phyloP scores from a whole-genome alignment of 2,888 invertebrate genomes.

The Tetranychus piercei region DNA sequence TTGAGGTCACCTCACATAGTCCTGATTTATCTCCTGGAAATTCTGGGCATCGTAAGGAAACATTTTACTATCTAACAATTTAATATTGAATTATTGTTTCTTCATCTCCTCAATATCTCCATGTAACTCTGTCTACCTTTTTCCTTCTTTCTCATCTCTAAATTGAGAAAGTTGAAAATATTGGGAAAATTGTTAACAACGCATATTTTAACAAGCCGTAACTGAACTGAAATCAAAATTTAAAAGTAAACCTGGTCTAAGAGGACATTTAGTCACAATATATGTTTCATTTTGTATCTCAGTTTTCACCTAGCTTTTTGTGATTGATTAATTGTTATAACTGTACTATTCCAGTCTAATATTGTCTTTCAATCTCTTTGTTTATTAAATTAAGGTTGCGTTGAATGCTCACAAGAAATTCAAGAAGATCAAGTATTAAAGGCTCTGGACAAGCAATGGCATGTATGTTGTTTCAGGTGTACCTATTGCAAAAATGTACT shows the following conservation, averaged over 20 bases:
- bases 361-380: background rate
- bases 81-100: too few species aligned
- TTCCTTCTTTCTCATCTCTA: too few species aligned
- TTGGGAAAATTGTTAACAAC: too few species aligned
- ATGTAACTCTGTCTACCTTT: too few species aligned
- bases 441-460: conserved; percentile 79
- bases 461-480: conserved; percentile 90
- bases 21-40: conserved; percentile 19
- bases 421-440: conserved; percentile 84
- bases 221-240: too few species aligned
- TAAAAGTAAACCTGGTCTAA: too few species aligned
- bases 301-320: too few species aligned
- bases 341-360: background rate
- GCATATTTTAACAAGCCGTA: too few species aligned
- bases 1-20: conserved; percentile 43
- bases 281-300: too few species aligned
- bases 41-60: conserved; percentile 11
- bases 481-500: conserved; percentile 69
- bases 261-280: too few species aligned
- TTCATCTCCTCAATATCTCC: background rate
- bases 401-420: conserved; percentile 71
- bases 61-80: background rate
- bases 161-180: too few species aligned
- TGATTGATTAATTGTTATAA: too few species aligned
- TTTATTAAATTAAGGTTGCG: conserved; percentile 43